phyloP scores from a whole-genome alignment of 2,888 invertebrate species.

The Xiphydria camelus region DNA sequence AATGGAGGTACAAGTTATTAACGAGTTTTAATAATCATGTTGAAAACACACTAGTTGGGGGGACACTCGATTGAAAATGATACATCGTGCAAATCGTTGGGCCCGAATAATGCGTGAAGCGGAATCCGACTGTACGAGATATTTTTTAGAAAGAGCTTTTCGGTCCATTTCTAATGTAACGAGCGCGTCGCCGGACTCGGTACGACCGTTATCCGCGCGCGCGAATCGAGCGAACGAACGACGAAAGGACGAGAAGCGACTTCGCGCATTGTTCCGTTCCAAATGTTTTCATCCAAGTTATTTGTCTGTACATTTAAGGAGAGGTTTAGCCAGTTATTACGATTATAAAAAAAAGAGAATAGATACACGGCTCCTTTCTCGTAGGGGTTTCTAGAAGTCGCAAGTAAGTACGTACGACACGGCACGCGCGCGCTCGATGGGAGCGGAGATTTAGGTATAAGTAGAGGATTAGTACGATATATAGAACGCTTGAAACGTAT shows the following conservation, averaged over 20 bases:
- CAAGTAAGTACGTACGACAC: constrained; percentile 1
- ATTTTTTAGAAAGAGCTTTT: too few relatives aligned
- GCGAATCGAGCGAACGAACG: too few relatives aligned
- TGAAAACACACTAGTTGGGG: constrained; percentile 28
- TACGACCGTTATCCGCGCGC: too few relatives aligned
- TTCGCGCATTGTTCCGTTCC: constrained; percentile 42
- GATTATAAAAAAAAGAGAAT: constrained; percentile 11
- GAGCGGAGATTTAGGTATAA: constrained; percentile 43
- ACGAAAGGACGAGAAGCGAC: constrained; percentile 13
- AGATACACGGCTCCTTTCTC: constrained; percentile 7
- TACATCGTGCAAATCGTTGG: constrained; percentile 28
- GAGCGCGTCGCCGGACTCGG: too few relatives aligned
- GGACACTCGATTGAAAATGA: constrained; percentile 12
- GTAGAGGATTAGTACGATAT: constrained; percentile 43
- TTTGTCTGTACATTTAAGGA: constrained; percentile 36
- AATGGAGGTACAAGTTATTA: constrained; percentile 20
- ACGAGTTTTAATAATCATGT: constrained; percentile 37
- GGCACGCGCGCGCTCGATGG: constrained; percentile 33
- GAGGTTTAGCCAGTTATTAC: constrained; percentile 20
- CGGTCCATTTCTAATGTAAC: too few relatives aligned
- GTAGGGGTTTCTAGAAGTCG: not conserved
- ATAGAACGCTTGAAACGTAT: constrained; percentile 56
- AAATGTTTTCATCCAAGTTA: constrained; percentile 34
- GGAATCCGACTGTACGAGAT: constrained; percentile 8
- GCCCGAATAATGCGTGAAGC: constrained; percentile 40